Base-by-base conservation (phyloP, 1,140 invertebrate species). In the Drosophila tristis region DNA sequence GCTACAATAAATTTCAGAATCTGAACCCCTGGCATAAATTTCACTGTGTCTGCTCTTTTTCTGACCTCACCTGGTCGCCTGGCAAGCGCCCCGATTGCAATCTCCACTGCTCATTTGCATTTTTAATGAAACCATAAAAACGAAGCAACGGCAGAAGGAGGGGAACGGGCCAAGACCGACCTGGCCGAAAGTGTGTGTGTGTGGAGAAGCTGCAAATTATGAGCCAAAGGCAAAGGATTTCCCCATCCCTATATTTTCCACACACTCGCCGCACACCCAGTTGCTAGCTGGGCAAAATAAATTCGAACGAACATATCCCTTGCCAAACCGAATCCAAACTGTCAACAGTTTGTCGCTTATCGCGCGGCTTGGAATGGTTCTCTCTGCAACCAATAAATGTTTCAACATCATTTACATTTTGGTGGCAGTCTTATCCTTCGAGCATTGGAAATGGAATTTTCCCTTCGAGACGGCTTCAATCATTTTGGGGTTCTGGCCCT, bases 91-190 rank as follows among this genome's bases (percentile, higher is more conserved):
- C 53, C 68, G 67, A 72, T 72, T 72, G 66, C 80, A 84, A 84
- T 85, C 81, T 84, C 56, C 75, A 84, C 65, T 84, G 80, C 80
- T 84, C 80, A 84, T 84, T 84, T 84, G 80, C 80, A 84, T 84
- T 79, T 85, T 84, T 84, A 84, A 84, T 84, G 80, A 84, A 78
- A 79, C 70, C 74, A 50, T 78, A 78, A 58, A 60, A 71, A 50
- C 23, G 25, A 39, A 49, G n/a, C 5, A 43, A 20, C 31, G n/a
- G 25, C 31, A 25, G 4, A 1, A 5, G 31, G 13, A 25, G 47
- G 26, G 49, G 35, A 47, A 61, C 25, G 26, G 50, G 43, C 26
- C 53, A 57, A 39, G 45, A 58, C 35, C 11, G 11, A 11, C 11
- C 47, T 49, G 56, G 44, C 53, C 55, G 48, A 43, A 60, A 74